Evolutionary conservation across 2,888 invertebrate genomes (phyloP), one percentile per base, ranked within the genome.

Genomic region (Cosmopolites sordidus): DNA sequence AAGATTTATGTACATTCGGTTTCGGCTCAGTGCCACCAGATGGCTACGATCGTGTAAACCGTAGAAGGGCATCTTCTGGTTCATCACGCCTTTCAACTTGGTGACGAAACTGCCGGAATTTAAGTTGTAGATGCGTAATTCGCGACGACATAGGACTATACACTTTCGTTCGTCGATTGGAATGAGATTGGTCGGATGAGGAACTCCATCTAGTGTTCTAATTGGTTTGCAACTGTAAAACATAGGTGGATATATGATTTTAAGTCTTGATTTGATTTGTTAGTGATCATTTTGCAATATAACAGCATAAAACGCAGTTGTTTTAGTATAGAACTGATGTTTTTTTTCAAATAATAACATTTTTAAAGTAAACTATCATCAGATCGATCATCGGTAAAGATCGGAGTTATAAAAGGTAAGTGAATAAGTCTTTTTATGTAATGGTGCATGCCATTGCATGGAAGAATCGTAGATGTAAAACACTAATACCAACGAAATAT

Each of bases 61-160:
- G 74, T 87, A 93, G 72, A 83, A 92, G 51, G 92, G 91, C 91
- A 92, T 90, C 74, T 90, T 91, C 72, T 92, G 91, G 76, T 92
- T 92, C 89, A 92, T 92, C 18, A 92, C 89, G 29, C 89, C 89
- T 68, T 89, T 87, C 41, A 91, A 73, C 37, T 88, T 84, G 9
- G 86, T 84, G 65, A 87, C 66, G 70, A 84, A 82, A 60, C 75
- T 78, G 56, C 90, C 92, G 73, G 84, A 82, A 65, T 92, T 83
- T 47, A 92, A 75, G 72, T 92, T 85, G 65, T 89, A 89, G 37
- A 91, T 83, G 62, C 84, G 79, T 22, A 93, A 80, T 70, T 92
- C 92, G 33, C 92, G 77, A 51, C 86, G 81, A 69, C 92, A 92
- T 44, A 92, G 76, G 49, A 92, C 87, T 58, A 92, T 86, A 56